These are phyloP conservation scores for Chrysolina haemoptera DNA, from an alignment of 2,888 invertebrate species.

Conservation along the genomic window DNA sequence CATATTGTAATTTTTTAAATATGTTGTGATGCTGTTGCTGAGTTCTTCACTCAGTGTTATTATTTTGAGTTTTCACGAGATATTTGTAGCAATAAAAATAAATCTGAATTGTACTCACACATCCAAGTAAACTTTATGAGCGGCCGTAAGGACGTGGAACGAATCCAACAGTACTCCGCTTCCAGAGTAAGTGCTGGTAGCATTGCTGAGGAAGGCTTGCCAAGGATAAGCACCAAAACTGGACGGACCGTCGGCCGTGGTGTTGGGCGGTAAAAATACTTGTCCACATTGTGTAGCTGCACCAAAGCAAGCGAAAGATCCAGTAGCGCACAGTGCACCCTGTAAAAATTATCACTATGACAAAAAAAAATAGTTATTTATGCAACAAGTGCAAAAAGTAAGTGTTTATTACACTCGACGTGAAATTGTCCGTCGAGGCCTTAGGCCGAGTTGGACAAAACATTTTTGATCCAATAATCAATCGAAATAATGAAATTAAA, in stretches of 20 bases:
- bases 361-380: no score
- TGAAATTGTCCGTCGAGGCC: no score
- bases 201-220: slow-evolving; percentile 72
- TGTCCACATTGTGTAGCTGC: slow-evolving; percentile 68
- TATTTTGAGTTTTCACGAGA: no score
- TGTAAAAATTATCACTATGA: not conserved
- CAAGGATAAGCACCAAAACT: slow-evolving; percentile 82
- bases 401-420: no score
- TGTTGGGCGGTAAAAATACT: slow-evolving; percentile 62
- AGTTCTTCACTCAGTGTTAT: no score
- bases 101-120: slow-evolving; percentile 49
- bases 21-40: no score
- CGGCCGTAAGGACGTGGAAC: slow-evolving; percentile 81
- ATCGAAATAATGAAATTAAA: no score
- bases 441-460: no score
- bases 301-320: slow-evolving; percentile 60
- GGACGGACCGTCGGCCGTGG: slow-evolving; percentile 73
- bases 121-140: slow-evolving; percentile 75
- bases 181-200: slow-evolving; percentile 73
- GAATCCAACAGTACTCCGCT: slow-evolving; percentile 81
- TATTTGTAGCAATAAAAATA: no score
- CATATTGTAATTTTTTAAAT: no score
- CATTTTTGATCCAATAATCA: no score
- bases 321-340: slow-evolving; percentile 57
- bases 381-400: no score